Evolutionary conservation across 2,797 vertebrate genomes (phyloP).

Genomic region (Carduelis carduelis): DNA sequence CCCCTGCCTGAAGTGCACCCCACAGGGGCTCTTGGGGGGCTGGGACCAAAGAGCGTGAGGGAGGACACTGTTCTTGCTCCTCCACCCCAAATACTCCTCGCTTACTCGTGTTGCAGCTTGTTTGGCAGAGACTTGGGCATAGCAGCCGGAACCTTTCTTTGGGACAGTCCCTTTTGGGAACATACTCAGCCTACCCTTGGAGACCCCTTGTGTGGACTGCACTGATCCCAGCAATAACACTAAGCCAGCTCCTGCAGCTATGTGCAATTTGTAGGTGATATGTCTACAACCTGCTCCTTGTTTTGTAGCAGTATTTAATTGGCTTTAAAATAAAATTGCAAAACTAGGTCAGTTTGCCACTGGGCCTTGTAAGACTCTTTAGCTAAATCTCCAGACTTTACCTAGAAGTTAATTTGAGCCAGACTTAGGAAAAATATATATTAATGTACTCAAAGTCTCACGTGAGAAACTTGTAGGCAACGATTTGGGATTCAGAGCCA

Average conservation of each 20-base stretch:
- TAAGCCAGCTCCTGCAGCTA: not conserved
- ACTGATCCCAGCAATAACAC: not conserved
- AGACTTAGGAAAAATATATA: slow-evolving; percentile 53
- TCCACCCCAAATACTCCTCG: not conserved
- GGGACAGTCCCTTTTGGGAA: not conserved
- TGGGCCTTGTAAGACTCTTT: slow-evolving; percentile 27
- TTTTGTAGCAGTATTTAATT: slow-evolving; percentile 27
- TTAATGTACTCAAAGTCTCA: slow-evolving; percentile 20
- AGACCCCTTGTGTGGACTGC: not conserved
- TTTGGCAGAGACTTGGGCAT: not conserved
- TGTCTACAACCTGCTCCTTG: slow-evolving; percentile 15
- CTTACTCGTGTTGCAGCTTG: not conserved
- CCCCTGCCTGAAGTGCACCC: not conserved
- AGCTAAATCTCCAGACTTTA: slow-evolving; percentile 54
- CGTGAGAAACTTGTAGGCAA: slow-evolving; percentile 53
- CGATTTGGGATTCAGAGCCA: slow-evolving; percentile 35
- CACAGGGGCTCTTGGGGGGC: not conserved
- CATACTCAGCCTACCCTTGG: not conserved
- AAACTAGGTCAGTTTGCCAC: slow-evolving; percentile 51
- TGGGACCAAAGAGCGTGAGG: not conserved
- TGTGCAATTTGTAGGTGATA: not conserved
- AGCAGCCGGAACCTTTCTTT: not conserved
- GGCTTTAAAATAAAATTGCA: not conserved
- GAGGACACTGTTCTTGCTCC: not conserved
- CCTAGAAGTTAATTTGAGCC: slow-evolving; percentile 48